Evolutionary conservation across 2,797 vertebrate genomes (phyloP), one percentile per base, ranked within the genome.

Genomic region (Onychomys leucogaster): DNA sequence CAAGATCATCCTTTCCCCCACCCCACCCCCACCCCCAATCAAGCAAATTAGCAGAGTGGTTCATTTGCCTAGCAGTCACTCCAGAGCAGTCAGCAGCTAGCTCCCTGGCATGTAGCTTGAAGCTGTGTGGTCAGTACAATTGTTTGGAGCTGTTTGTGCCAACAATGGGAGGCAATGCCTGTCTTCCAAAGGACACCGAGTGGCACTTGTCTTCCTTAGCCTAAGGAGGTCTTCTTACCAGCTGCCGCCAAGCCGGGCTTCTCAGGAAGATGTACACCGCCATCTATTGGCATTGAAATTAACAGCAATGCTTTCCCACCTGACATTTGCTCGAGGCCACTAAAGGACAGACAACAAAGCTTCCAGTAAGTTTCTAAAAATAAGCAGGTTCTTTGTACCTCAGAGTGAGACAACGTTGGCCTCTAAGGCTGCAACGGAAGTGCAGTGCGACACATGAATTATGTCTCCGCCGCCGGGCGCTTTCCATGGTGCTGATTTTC

Each of bases 231-330:
- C 41, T 25, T 49, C 41, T 25, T 49, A 94, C 29, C 85, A 96
- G 93, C 89, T 49, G 88, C 88, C 83, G 12, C 5, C 52, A 78
- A 84, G 29, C 55, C 5, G 37, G 77, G 91, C 94, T 97, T 96
- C 97, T 98, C 98, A 94, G 91, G 96, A 98, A 99, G 98, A 98
- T 94, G 96, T 98, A 97, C 98, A 98, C 96, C 96, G 98, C 98
- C 99, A 99, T 99, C 99, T 99, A 98, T 98, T 98, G 99, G 97
- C 34, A 8, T 59, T 5, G 6, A 21, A 41, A 86, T 94, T 97
- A 98, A 98, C 97, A 98, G 96, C 98, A 98, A n/a, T 1, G 67
- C 80, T 0, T 96, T 97, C 95, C 78, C 95, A 73, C 89, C 86
- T 90, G 52, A 93, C 11, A 3, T 63, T 87, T 85, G 94, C 91